Percentiles rank a stretch among this genome's conserved stretches.
Evolutionary conservation across 2,797 vertebrate genomes (phyloP).

Genomic region (Anolis apletophallus): DNA sequence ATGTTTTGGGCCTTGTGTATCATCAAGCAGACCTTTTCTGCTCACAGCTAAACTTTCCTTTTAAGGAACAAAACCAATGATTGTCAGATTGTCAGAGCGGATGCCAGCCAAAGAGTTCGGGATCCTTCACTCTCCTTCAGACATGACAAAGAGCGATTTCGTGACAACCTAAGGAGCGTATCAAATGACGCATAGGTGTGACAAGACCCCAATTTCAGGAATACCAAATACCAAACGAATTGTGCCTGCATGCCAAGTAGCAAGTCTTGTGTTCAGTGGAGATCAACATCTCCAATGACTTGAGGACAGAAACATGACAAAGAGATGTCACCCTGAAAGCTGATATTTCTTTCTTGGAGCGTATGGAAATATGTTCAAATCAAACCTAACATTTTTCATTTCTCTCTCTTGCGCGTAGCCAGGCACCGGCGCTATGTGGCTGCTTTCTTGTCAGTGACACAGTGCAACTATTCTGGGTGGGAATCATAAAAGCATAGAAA

Average conservation of each 20-base stretch:
- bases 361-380: neutral
- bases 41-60: no score
- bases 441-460: no score
- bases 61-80: neutral
- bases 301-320: neutral
- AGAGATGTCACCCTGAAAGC: neutral
- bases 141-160: neutral
- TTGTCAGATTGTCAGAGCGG: neutral
- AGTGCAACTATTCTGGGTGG: no score
- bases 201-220: neutral
- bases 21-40: no score
- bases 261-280: neutral
- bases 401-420: no score
- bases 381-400: no score
- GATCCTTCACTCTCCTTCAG: neutral
- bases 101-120: neutral
- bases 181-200: neutral
- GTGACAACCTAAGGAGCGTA: neutral
- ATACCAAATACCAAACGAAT: neutral
- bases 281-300: neutral
- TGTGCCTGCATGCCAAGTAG: neutral
- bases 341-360: neutral
- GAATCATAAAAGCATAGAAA: no score
- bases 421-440: no score
- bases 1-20: no score